Percentiles rank a stretch among this genome's conserved stretches.
Evolutionary conservation across 1,140 invertebrate species (phyloP).

Genomic region (Ctenoplectra terminalis): DNA sequence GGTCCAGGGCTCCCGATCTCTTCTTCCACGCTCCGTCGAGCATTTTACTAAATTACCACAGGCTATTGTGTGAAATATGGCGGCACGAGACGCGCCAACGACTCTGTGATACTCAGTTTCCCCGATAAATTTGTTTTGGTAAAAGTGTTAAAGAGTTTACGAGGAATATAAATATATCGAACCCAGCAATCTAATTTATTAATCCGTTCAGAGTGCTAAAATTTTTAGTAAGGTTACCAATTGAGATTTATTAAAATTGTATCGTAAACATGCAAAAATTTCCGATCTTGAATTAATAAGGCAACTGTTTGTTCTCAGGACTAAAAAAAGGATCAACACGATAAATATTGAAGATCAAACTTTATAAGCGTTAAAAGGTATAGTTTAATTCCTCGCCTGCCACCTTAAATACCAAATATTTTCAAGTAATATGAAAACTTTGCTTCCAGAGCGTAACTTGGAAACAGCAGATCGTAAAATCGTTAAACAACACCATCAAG

Average conservation of each 20-base stretch:
- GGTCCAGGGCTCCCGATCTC: constrained; percentile 29
- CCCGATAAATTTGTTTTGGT: not conserved
- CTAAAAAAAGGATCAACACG: not conserved
- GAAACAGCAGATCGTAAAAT: constrained; percentile 6
- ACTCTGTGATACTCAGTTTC: not conserved
- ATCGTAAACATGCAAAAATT: no score
- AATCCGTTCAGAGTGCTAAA: no score
- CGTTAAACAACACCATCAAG: constrained; percentile 13
- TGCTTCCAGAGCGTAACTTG: not conserved
- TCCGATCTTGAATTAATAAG: no score
- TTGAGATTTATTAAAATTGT: no score
- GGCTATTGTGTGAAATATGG: constrained; percentile 10
- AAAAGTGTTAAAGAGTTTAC: not conserved
- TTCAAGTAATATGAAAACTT: not conserved
- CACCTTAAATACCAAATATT: not conserved
- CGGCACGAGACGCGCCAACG: not conserved
- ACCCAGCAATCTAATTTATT: not conserved
- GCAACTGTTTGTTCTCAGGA: not conserved
- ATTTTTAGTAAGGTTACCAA: no score
- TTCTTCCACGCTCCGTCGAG: constrained; percentile 44
- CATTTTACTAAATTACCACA: constrained; percentile 51
- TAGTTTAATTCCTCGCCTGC: not conserved
- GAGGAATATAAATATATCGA: no score
- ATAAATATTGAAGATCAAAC: no score
- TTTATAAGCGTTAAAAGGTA: not conserved